A percentile compares a stretch with the other conserved stretches of the same genome.
Conservation (phyloP, 2,888 invertebrate species). For the Shargacucullia verbasci region DNA sequence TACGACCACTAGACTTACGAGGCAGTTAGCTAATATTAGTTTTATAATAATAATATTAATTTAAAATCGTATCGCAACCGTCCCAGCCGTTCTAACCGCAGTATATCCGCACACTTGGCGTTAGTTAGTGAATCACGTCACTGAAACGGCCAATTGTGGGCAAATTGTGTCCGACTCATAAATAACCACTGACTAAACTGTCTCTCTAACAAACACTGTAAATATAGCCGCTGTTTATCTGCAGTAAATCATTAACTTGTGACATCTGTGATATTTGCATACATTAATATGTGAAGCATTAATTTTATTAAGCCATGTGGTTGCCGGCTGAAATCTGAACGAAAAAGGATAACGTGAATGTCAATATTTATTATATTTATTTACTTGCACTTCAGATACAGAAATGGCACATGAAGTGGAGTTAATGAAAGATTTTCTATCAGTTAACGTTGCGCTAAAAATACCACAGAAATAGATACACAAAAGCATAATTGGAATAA, state of each 20-base stretch:
- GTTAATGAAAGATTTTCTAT: no score
- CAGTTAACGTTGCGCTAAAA: no score
- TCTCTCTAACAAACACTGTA: slow-evolving; percentile 49
- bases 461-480: no score
- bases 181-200: slow-evolving; percentile 65
- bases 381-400: no score
- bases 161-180: slow-evolving; percentile 64
- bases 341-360: not conserved
- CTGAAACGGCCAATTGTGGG: slow-evolving; percentile 63
- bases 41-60: no score
- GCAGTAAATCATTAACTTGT: slow-evolving; percentile 48
- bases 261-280: slow-evolving; percentile 33
- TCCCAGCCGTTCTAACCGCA: slow-evolving; percentile 26
- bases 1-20: no score
- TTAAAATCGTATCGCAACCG: slow-evolving; percentile 55
- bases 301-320: slow-evolving; percentile 18
- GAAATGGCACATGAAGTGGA: no score
- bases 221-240: slow-evolving; percentile 50
- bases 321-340: not conserved
- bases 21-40: no score
- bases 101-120: slow-evolving; percentile 44
- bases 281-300: slow-evolving; percentile 15
- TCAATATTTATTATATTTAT: no score
- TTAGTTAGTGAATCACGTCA: slow-evolving; percentile 70
- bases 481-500: no score